A percentile compares a stretch with the other conserved stretches of the same genome.
These are phyloP conservation scores for Trichogramma evanescens DNA, from an alignment of 2,888 invertebrate genomes.

Conservation along the genomic window DNA sequence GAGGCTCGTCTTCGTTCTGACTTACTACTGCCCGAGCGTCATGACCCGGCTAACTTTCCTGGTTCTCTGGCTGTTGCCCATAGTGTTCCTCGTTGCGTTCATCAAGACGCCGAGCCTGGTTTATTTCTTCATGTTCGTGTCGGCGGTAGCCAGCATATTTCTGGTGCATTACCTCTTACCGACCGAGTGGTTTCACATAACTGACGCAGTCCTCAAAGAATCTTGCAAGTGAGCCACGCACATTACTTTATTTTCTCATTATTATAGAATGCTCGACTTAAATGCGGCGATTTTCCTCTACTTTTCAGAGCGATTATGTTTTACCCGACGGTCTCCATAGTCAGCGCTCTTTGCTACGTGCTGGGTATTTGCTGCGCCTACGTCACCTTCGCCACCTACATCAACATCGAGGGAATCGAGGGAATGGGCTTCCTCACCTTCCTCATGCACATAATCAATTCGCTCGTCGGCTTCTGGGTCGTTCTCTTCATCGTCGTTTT, in stretches of 20 bases:
- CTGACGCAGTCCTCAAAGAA: conserved; percentile 2
- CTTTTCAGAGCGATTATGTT: background rate
- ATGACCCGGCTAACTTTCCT: too few species aligned
- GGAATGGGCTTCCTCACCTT: too few species aligned
- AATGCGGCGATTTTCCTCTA: too few species aligned
- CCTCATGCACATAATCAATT: too few species aligned
- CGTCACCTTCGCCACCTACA: background rate
- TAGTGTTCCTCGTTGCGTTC: background rate
- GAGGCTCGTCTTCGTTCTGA: background rate
- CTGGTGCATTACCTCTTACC: background rate
- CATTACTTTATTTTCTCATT: too few species aligned
- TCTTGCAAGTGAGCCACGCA: conserved; percentile 1
- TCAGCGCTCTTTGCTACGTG: background rate
- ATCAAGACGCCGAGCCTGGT: too few species aligned
- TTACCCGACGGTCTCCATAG: background rate
- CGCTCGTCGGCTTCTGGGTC: background rate
- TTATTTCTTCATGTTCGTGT: background rate
- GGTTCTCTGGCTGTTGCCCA: too few species aligned
- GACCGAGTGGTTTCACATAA: background rate
- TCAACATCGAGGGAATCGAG: too few species aligned
- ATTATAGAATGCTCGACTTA: background rate
- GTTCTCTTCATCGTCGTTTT: background rate
- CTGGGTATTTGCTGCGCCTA: background rate
- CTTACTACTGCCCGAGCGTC: too few species aligned
- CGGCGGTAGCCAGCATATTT: background rate